Percentiles rank a stretch among this genome's conserved stretches.
These are phyloP conservation scores for Pyralis farinalis DNA, from an alignment of 2,888 invertebrate genomes.

Conservation along the genomic window DNA sequence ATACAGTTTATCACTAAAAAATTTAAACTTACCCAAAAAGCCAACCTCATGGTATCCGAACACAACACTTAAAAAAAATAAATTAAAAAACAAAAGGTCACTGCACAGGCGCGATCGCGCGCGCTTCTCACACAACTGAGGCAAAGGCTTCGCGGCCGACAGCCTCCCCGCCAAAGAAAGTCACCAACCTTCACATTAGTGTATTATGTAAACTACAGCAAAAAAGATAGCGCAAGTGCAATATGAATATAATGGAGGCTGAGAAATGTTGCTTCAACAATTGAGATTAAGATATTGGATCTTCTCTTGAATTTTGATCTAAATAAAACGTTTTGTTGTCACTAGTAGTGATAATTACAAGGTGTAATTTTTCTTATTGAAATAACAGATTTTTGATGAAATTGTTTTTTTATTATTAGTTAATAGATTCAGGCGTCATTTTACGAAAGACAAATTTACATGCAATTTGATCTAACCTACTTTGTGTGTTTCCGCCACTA, in stretches of 20 bases:
- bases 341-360: no score
- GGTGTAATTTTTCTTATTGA: no score
- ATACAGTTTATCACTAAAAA: conserved; percentile 10
- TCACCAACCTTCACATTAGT: conserved; percentile 68
- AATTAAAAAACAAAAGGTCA: conserved; percentile 43
- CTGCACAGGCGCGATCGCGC: conserved; percentile 69
- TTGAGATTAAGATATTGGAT: conserved; percentile 10
- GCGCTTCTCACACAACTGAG: conserved; percentile 64
- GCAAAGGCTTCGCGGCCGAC: conserved; percentile 33
- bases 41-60: conserved; percentile 73
- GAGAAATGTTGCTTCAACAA: conserved; percentile 15
- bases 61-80: conserved; percentile 58
- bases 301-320: no score
- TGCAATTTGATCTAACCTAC: no score
- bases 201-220: conserved; percentile 66
- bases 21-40: conserved; percentile 65
- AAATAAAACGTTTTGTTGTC: no score
- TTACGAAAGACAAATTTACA: no score
- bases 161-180: conserved; percentile 69
- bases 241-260: conserved; percentile 40
- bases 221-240: conserved; percentile 57
- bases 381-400: no score
- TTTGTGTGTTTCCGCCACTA: no score
- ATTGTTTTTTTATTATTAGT: no score
- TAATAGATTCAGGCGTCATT: no score